These are phyloP conservation scores for Caenorhabditis sinica DNA, from an alignment of 2,888 invertebrate genomes.

Conservation along the genomic window DNA sequence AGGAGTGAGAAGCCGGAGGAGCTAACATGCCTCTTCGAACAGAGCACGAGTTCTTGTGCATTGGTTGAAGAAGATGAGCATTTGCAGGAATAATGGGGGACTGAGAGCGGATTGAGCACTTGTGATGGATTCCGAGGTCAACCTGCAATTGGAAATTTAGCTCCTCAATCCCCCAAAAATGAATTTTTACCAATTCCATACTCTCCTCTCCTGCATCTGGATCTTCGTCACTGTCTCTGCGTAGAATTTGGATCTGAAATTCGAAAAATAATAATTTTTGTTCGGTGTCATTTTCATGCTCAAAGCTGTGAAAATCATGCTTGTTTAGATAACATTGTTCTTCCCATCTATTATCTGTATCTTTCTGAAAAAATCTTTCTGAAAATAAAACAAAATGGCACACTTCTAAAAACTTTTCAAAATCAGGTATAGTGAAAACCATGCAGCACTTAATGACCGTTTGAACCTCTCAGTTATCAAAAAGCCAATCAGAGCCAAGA, in stretches of 20 bases:
- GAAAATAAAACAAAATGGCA: neutral
- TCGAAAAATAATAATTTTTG: neutral
- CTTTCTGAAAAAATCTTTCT: neutral
- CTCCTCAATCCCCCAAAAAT: neutral
- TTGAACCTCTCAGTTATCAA: too few relatives aligned
- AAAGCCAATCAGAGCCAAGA: neutral
- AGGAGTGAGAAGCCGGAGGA: conserved; percentile 64
- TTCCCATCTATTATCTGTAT: too few relatives aligned
- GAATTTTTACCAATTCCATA: conserved; percentile 73
- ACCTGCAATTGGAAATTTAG: conserved; percentile 46
- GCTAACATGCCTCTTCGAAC: conserved; percentile 70
- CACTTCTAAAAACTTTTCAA: neutral
- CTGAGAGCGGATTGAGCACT: conserved; percentile 70
- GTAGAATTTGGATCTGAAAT: conserved; percentile 72
- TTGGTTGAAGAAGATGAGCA: conserved; percentile 56
- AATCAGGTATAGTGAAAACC: neutral
- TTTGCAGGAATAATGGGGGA: conserved; percentile 62
- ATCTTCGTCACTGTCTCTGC: conserved; percentile 76
- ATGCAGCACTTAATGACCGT: neutral
- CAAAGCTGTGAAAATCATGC: conserved; percentile 50
- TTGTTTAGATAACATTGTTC: neutral
- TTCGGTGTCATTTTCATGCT: neutral
- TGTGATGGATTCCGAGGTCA: conserved; percentile 73
- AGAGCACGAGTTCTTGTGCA: conserved; percentile 69
- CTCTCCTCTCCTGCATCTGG: conserved; percentile 75